A percentile compares a stretch with the other conserved stretches of the same genome.
Evolutionary conservation across 37 sponge, comb jelly and placozoan genomes (phyloP).

Genomic region (Aphrocallistes beatrix): DNA sequence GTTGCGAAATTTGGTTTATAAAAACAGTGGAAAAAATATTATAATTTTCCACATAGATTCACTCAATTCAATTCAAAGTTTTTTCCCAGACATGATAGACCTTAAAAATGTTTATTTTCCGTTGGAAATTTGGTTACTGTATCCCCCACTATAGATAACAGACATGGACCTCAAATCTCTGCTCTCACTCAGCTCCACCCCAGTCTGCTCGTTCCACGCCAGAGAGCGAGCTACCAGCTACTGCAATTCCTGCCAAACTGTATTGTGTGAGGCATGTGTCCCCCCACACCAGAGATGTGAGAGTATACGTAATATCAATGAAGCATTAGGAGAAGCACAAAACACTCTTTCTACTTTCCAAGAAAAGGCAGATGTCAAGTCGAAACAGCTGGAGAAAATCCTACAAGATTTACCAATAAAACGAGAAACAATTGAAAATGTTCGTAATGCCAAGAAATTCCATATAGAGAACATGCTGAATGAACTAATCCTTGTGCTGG

Average conservation of each 20-base stretch:
- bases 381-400: background rate
- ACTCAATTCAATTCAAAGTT: too few relatives aligned
- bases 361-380: background rate
- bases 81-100: too few relatives aligned
- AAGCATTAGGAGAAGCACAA: background rate
- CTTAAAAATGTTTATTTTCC: too few relatives aligned
- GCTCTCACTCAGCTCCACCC: conserved; percentile 1
- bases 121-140: background rate
- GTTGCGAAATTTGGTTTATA: too few relatives aligned
- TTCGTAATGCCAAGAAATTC: background rate
- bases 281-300: background rate
- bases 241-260: background rate
- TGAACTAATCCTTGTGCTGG: background rate
- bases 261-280: background rate
- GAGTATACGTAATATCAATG: background rate
- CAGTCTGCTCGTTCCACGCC: background rate
- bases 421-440: background rate
- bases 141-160: background rate
- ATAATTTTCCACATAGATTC: too few relatives aligned
- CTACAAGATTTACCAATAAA: background rate
- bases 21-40: too few relatives aligned
- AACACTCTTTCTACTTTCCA: background rate
- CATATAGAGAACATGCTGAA: background rate
- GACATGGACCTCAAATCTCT: background rate
- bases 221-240: background rate